Conservation (phyloP, 2,888 invertebrate species). For the Rotaria socialis region DNA sequence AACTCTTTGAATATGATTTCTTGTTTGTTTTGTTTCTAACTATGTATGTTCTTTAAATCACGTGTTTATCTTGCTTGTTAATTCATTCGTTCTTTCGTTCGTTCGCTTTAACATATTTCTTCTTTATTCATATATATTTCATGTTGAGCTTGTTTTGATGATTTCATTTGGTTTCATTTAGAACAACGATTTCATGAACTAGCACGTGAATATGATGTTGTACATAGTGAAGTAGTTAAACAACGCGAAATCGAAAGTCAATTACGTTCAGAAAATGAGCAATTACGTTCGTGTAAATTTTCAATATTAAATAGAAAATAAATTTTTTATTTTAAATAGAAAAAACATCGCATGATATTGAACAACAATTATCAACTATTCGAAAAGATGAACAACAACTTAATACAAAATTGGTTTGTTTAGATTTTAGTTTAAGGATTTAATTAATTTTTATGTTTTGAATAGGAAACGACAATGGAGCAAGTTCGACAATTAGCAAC, state of each 20-base stretch:
- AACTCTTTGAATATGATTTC: background rate
- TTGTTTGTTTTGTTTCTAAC: background rate
- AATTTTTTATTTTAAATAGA: background rate
- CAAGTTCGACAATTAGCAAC: slow-evolving; percentile 7
- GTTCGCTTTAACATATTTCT: background rate
- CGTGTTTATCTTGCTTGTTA: background rate
- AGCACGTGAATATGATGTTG: slow-evolving; percentile 26
- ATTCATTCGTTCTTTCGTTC: background rate
- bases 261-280: background rate
- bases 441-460: too few species aligned
- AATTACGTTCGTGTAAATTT: background rate
- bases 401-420: background rate
- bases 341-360: background rate
- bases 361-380: background rate
- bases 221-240: background rate
- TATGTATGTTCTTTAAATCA: background rate
- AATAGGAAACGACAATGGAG: background rate
- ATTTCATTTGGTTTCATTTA: slow-evolving; percentile 25
- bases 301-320: background rate
- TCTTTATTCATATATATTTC: background rate
- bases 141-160: slow-evolving; percentile 13
- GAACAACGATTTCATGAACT: slow-evolving; percentile 22
- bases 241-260: slow-evolving; percentile 19
- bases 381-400: background rate
- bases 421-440: background rate